Conservation (phyloP, 2,797 vertebrate species). For the Holocentrus rufus region DNA sequence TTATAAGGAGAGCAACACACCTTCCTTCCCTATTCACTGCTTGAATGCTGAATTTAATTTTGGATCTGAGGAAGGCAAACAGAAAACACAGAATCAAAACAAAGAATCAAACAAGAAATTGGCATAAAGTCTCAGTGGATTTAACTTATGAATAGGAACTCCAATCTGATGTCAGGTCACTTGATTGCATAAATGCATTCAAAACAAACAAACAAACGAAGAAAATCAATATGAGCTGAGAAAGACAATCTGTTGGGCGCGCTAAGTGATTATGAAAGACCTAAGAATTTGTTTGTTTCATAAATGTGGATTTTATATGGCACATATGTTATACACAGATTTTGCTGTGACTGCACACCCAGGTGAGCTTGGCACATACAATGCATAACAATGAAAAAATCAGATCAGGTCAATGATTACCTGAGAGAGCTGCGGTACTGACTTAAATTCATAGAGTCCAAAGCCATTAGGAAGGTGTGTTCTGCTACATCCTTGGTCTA, state of each 20-base stretch:
- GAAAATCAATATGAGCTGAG: too few species aligned
- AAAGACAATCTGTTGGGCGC: too few species aligned
- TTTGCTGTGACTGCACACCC: neutral
- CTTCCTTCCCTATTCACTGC: conserved; percentile 92
- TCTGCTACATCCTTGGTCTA: conserved; percentile 92
- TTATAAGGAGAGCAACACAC: conserved; percentile 73
- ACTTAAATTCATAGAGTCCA: conserved; percentile 83
- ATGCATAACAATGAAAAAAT: neutral
- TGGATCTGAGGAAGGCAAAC: conserved; percentile 81
- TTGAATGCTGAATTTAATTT: conserved; percentile 89
- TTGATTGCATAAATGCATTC: too few species aligned
- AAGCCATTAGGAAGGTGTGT: conserved; percentile 81
- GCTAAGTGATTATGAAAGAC: neutral
- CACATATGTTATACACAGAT: neutral
- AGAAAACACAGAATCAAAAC: neutral
- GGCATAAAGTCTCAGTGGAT: neutral
- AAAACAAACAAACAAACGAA: too few species aligned
- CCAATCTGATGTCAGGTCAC: too few species aligned
- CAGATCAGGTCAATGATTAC: conserved; percentile 70
- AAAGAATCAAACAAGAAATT: conserved; percentile 10
- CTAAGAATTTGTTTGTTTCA: too few species aligned
- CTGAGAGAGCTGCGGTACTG: conserved; percentile 86
- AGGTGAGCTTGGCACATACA: neutral
- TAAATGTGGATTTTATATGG: neutral
- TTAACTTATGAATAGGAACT: too few species aligned